Conservation (phyloP, 2,797 vertebrate genomes). For the Oophaga sylvatica region DNA sequence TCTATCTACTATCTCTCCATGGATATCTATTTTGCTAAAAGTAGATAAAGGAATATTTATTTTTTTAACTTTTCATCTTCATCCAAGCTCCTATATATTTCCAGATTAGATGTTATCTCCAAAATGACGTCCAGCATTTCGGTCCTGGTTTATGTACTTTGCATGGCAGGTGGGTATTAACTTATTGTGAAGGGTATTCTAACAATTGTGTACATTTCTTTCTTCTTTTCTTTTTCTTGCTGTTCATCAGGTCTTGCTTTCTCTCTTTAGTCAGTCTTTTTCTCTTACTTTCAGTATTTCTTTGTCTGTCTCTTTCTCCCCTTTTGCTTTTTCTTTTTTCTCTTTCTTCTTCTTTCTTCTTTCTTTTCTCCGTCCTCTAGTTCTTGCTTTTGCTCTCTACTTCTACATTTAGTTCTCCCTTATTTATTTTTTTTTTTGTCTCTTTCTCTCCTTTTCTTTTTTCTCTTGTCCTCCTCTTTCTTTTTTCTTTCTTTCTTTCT, state of each 20-base stretch:
- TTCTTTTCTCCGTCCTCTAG: neutral
- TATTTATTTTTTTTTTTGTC: no score
- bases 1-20: neutral
- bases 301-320: no score
- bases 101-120: neutral
- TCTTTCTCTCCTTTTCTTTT: neutral
- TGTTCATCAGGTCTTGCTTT: neutral
- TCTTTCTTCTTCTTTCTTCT: neutral
- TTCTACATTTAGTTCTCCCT: no score
- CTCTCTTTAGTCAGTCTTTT: no score
- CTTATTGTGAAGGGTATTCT: neutral
- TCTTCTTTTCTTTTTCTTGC: neutral
- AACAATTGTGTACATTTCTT: no score
- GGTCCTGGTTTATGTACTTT: neutral
- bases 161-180: conserved; percentile 11
- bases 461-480: neutral
- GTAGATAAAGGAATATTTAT: no score
- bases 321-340: no score
- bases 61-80: neutral
- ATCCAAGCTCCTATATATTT: neutral
- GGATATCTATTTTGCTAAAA: neutral
- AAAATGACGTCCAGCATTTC: neutral
- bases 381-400: neutral
- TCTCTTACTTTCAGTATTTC: neutral
- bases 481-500: neutral